Evolutionary conservation across 2,113 vertebrate genomes (phyloP).

Genomic region (Pao palembangensis): DNA sequence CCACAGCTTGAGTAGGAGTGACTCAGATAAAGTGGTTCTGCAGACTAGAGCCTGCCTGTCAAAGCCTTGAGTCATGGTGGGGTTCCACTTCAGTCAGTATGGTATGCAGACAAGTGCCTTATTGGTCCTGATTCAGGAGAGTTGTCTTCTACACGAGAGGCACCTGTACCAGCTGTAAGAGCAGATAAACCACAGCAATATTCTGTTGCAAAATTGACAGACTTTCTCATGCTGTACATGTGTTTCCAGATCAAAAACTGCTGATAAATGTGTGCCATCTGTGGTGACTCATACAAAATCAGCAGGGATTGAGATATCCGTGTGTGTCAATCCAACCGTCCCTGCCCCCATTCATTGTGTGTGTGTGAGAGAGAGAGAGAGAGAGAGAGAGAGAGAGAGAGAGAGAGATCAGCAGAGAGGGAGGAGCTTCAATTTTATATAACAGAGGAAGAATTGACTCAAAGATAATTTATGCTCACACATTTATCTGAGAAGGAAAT

Average conservation of each 20-base stretch:
- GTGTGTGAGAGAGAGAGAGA: too few species aligned
- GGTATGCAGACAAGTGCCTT: neutral
- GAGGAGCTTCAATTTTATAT: too few species aligned
- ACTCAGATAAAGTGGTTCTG: conserved; percentile 21
- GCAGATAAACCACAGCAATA: too few species aligned
- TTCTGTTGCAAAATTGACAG: too few species aligned
- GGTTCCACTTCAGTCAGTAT: neutral
- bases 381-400: too few species aligned
- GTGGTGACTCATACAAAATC: conserved; percentile 38
- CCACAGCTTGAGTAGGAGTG: conserved; percentile 22
- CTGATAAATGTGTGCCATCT: conserved; percentile 2
- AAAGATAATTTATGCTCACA: too few species aligned
- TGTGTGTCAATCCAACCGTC: conserved; percentile 42
- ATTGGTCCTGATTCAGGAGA: neutral
- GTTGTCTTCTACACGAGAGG: too few species aligned
- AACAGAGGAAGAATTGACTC: too few species aligned
- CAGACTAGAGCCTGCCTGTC: conserved; percentile 12
- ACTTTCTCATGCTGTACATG: too few species aligned
- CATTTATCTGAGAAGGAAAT: too few species aligned
- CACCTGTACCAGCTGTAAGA: too few species aligned
- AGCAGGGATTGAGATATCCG: conserved; percentile 16
- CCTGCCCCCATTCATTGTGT: conserved; percentile 48
- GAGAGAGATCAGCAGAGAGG: too few species aligned
- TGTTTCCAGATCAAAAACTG: neutral
- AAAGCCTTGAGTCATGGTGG: neutral